Conservation (phyloP, 2,797 vertebrate species). For the Myiotriccus ornatus region DNA sequence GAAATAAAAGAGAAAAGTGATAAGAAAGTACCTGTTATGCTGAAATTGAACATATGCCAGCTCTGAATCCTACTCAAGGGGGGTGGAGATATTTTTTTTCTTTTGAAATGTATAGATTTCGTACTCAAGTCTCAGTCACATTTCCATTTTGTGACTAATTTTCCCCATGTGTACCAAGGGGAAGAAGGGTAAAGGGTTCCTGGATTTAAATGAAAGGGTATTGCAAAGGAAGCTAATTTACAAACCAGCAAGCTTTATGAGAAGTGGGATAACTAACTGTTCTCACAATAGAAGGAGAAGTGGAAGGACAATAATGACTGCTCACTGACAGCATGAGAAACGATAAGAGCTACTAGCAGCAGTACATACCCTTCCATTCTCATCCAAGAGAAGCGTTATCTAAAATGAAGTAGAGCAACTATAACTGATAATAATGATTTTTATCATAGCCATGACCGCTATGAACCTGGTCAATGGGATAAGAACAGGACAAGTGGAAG, state of each 20-base stretch:
- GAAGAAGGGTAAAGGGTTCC: conserved; percentile 7
- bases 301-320: conserved; percentile 38
- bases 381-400: background rate
- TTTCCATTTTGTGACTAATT: conserved; percentile 10
- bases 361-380: background rate
- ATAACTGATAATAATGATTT: conserved; percentile 22
- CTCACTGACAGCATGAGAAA: conserved; percentile 55
- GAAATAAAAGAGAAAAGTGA: background rate
- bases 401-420: background rate
- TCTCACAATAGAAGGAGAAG: conserved; percentile 49
- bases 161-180: background rate
- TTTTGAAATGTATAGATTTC: background rate
- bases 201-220: conserved; percentile 15
- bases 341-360: background rate
- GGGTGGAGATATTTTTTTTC: background rate
- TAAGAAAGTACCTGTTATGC: background rate
- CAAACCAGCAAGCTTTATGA: conserved; percentile 44
- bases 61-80: background rate
- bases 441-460: conserved; percentile 2
- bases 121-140: background rate
- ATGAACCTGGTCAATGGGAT: conserved; percentile 13
- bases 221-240: conserved; percentile 28
- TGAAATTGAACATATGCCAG: background rate
- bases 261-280: conserved; percentile 49
- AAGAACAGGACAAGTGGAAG: conserved; percentile 42